phyloP scores from a whole-genome alignment of 2,113 vertebrate species.

The Fulmarus glacialis region DNA sequence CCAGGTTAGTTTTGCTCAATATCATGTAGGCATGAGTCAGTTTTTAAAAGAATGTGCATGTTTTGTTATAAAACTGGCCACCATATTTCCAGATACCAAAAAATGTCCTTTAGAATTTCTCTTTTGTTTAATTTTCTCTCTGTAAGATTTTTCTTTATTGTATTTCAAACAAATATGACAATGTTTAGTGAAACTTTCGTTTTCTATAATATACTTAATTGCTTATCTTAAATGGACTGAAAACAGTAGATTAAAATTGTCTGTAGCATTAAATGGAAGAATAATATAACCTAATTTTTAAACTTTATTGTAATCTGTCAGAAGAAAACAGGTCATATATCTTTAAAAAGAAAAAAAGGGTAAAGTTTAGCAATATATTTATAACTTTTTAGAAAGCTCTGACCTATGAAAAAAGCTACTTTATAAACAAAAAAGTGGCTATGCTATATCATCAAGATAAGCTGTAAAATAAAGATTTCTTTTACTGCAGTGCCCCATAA shows the following conservation, averaged over 20 bases:
- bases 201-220: neutral
- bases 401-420: neutral
- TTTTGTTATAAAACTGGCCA: neutral
- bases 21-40: neutral
- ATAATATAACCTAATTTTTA: neutral
- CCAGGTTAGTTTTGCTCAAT: neutral
- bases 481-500: neutral
- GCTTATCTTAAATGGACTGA: neutral
- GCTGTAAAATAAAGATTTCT: neutral
- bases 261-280: neutral
- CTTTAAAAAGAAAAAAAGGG: neutral
- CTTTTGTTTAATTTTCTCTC: neutral
- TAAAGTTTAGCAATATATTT: neutral
- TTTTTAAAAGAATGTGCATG: neutral
- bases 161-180: neutral
- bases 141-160: neutral
- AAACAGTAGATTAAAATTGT: neutral
- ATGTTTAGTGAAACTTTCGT: neutral
- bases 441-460: neutral
- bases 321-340: neutral
- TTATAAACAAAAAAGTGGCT: neutral
- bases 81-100: neutral
- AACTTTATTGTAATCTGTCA: neutral
- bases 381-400: neutral
- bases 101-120: neutral